Percentiles rank a stretch among this genome's conserved stretches.
Evolutionary conservation across 2,113 vertebrate genomes (phyloP).

Genomic region (Microtus richardsoni): DNA sequence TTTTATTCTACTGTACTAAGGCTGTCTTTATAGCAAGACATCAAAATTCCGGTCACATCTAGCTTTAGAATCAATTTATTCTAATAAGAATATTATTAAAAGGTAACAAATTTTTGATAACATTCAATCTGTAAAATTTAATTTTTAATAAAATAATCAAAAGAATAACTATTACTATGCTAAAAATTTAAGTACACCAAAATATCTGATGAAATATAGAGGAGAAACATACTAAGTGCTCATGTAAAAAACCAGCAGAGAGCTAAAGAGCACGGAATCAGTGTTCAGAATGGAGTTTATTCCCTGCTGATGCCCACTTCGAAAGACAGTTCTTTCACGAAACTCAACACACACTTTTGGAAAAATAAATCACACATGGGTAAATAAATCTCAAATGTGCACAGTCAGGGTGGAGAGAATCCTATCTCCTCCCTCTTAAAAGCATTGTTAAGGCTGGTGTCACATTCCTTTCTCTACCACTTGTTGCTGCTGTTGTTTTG

Average conservation of each 20-base stretch:
- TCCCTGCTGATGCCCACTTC: conserved; percentile 36
- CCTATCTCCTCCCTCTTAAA: conserved; percentile 55
- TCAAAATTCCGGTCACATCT: not conserved
- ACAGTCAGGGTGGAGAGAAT: conserved; percentile 70
- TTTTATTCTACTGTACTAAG: not conserved
- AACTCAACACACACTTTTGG: conserved; percentile 36
- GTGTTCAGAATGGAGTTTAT: conserved; percentile 23
- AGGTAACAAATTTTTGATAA: conserved; percentile 21
- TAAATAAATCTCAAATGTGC: conserved; percentile 76
- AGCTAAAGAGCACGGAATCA: not conserved
- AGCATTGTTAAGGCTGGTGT: conserved; percentile 39
- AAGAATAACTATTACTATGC: not conserved
- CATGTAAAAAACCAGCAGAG: conserved; percentile 45
- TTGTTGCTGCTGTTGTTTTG: conserved; percentile 47
- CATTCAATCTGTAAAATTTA: conserved; percentile 31
- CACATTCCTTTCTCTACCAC: conserved; percentile 64
- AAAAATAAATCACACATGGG: conserved; percentile 68
- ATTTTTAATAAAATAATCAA: conserved; percentile 50
- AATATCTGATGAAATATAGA: conserved; percentile 23
- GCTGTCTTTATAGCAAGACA: conserved; percentile 34
- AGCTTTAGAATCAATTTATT: conserved; percentile 41
- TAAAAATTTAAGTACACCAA: conserved; percentile 55
- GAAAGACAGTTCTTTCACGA: not conserved
- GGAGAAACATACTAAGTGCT: conserved; percentile 23
- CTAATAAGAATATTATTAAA: conserved; percentile 5